Evolutionary conservation across 2,113 vertebrate genomes (phyloP), one percentile per base, ranked within the genome.

Genomic region (Paraplagusia blochii): DNA sequence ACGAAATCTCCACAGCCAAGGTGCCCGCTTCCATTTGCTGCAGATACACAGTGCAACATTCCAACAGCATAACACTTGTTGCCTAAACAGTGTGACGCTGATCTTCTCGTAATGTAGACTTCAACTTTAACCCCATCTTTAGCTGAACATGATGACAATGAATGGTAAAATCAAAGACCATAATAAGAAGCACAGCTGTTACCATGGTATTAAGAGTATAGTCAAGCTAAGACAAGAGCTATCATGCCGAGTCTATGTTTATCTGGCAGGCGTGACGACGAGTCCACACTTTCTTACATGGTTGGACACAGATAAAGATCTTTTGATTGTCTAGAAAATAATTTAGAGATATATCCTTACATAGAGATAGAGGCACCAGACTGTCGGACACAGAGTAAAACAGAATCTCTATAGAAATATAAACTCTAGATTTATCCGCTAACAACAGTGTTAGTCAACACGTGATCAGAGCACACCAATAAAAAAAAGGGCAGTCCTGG

Each of bases 301-400:
- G 61, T 45, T 59, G 56, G 53, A 69, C 66, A 71, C 62, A 53
- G 51, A 70, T 53, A 69, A 58, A 69, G 76, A 48, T 65, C 22
- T 55, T 83, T 78, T 85, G 87, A 90, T 91, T 90, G 89, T 90
- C 90, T 88, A 83, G 39, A 69, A 87, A 80, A 74, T 77, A 77
- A 85, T 88, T 76, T 18, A 33, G 22, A 49, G 48, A 34, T 13
- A 35, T 14, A 29, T 29, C 22, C 22, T 29, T 15, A 43, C 1
- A 80, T 63, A 55, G 48, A 77, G 67, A 69, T 39, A 80, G 84
- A 90, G 87, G 83, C 87, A 90, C 82, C 77, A 79, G 72, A 87
- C 79, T 76, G 69, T 67, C 82, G 59, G 80, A 66, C 59, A 53
- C 64, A 71, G 61, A 18, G 56, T 46, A 88, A 73, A 76, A 79